These are phyloP conservation scores for Pimpla rufipes DNA, from an alignment of 2,888 invertebrate species.

Conservation along the genomic window DNA sequence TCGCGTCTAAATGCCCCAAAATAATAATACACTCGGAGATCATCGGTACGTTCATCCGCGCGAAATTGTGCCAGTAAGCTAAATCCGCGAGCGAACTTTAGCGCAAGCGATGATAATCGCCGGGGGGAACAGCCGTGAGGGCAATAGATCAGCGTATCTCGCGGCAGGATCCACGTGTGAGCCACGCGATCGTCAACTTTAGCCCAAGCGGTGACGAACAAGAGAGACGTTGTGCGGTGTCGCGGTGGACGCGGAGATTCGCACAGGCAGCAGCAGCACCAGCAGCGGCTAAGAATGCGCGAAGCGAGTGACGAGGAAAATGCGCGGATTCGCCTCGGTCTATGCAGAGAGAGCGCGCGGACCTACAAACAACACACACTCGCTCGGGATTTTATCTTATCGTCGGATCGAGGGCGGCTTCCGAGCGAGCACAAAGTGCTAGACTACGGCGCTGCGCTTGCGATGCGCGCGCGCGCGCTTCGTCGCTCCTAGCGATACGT, in stretches of 20 bases:
- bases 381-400: slow-evolving; percentile 75
- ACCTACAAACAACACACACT: slow-evolving; percentile 18
- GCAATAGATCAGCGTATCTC: slow-evolving; percentile 66
- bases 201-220: slow-evolving; percentile 60
- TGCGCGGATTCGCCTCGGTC: background rate
- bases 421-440: slow-evolving; percentile 78
- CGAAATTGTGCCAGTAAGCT: slow-evolving; percentile 16
- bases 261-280: background rate
- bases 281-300: slow-evolving; percentile 20
- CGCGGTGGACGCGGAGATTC: slow-evolving; percentile 13
- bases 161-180: slow-evolving; percentile 41
- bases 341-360: background rate
- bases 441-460: slow-evolving; percentile 63
- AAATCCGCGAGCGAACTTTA: background rate
- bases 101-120: slow-evolving; percentile 50
- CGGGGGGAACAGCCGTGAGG: slow-evolving; percentile 41
- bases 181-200: slow-evolving; percentile 34
- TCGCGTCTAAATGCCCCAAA: background rate
- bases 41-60: background rate
- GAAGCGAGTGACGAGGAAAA: slow-evolving; percentile 33
- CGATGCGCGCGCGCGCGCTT: slow-evolving; percentile 53
- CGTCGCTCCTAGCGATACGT: slow-evolving; percentile 31
- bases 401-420: slow-evolving; percentile 78
- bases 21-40: background rate
- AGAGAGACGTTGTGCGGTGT: slow-evolving; percentile 55